Conservation (phyloP, 53 echinoderm and acorn worm genomes). For the Holothuria leucospilota region DNA sequence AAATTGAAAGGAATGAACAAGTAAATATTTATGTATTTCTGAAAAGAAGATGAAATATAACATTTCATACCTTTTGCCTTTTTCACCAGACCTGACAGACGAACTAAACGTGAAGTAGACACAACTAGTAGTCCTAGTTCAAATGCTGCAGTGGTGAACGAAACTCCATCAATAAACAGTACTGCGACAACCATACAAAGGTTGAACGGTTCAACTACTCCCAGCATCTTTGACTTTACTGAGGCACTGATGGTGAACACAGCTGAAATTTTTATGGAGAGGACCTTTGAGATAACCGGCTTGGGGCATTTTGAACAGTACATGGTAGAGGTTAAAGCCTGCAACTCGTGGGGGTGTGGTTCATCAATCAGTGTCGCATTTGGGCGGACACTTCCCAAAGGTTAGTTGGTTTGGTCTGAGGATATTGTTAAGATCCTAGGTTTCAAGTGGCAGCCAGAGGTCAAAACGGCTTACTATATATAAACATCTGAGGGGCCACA, state of each 20-base stretch:
- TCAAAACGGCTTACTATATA: no score
- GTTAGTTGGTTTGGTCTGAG: conserved; percentile 38
- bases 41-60: no score
- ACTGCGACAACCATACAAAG: neutral
- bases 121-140: neutral
- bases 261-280: conserved; percentile 54
- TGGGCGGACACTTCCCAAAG: conserved; percentile 82
- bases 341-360: conserved; percentile 73
- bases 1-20: no score
- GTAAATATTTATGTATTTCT: no score
- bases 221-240: no score
- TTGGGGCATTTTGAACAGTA: conserved; percentile 90
- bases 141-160: neutral
- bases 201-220: neutral
- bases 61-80: no score
- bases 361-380: conserved; percentile 52
- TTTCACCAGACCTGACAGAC: conserved; percentile 58
- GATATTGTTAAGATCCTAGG: no score
- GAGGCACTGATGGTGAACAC: conserved; percentile 29
- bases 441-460: no score
- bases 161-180: neutral
- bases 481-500: no score
- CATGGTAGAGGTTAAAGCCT: conserved; percentile 74
- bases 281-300: conserved; percentile 36
- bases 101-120: neutral